These are phyloP conservation scores for Chydorus sphaericus DNA, from an alignment of 2,888 invertebrate species.

Conservation along the genomic window DNA sequence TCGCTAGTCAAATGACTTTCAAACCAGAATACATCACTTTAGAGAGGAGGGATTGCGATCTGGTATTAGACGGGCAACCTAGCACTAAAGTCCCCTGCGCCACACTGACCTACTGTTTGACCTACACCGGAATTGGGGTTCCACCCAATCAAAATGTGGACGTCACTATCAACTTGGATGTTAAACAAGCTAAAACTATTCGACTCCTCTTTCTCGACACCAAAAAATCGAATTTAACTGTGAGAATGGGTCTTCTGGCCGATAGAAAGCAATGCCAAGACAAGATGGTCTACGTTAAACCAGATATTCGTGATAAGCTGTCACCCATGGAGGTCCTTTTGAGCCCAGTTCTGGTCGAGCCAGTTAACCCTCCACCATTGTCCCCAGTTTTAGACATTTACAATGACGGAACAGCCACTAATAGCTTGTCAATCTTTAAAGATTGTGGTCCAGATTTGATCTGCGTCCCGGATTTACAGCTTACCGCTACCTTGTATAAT, in stretches of 20 bases:
- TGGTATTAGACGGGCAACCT: constrained; percentile 32
- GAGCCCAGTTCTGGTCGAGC: constrained; percentile 61
- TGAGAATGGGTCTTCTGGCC: constrained; percentile 31
- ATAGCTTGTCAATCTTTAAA: constrained; percentile 71
- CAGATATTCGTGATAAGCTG: constrained; percentile 65
- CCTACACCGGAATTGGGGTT: constrained; percentile 61
- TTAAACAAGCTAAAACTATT: constrained; percentile 55
- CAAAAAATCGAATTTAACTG: constrained; percentile 31
- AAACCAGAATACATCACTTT: constrained; percentile 55
- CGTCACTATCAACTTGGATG: constrained; percentile 60
- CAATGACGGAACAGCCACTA: constrained; percentile 37
- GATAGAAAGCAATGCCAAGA: constrained; percentile 35
- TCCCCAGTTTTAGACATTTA: neutral
- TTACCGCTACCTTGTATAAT: constrained; percentile 55
- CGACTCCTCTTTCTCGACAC: constrained; percentile 58
- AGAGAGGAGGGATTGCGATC: constrained; percentile 54
- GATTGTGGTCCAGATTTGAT: constrained; percentile 86
- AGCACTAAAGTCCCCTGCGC: constrained; percentile 49
- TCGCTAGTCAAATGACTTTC: constrained; percentile 55
- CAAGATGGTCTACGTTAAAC: constrained; percentile 40
- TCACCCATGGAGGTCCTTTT: constrained; percentile 81
- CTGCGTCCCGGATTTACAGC: constrained; percentile 75
- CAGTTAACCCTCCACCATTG: constrained; percentile 28
- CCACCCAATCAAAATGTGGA: constrained; percentile 51
- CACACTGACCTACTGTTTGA: constrained; percentile 58